Base-by-base conservation (phyloP, 1,140 invertebrate genomes). In the Conus ventricosus region DNA sequence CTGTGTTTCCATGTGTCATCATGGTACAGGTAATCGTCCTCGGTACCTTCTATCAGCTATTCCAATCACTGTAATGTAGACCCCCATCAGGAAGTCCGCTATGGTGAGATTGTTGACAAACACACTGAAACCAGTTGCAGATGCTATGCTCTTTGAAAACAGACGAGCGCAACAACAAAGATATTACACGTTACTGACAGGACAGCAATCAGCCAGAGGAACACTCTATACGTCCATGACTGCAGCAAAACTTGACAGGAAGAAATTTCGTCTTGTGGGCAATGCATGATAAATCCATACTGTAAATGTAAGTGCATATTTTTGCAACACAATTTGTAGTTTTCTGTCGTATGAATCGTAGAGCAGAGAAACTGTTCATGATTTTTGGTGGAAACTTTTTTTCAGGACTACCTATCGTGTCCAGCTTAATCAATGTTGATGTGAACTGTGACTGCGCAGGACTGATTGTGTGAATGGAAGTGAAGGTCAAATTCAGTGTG, bases 31-130 rank as follows among this genome's bases (percentile, higher is more conserved):
- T 78, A 94, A 94, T 10, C 53, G 71, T 25, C 39, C 92, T 27
- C 90, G 85, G 67, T 90, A 93, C 25, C 85, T 25, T 6, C 84
- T 60, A 82, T 93, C 93, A 8, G 39, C 91, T n/a, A 89, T 53
- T 7, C 91, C 93, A 55, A 93, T 93, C 10, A 93, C 90, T 91
- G n/a, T n/a, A 55, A 53, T 93, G 76, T 84, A 93, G 93, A 10
- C 93, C 67, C 93, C 93, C 93, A 93, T 94, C 39, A 93, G 25
- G 20, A 93, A 88, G 76, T 94, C 92, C n/a, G 93, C 90, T 15
- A 92, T 13, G 39, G 60, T 87, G 39, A 39, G 39, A 3, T 39
- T 39, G 39, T 0, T 39, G 39, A 39, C 39, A 39, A 39, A 39
- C 39, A 39, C 39, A 39, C 39, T 39, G 39, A 89, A 89, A 13